Conservation (phyloP, 2,888 invertebrate species). For the Acleris cristana region DNA sequence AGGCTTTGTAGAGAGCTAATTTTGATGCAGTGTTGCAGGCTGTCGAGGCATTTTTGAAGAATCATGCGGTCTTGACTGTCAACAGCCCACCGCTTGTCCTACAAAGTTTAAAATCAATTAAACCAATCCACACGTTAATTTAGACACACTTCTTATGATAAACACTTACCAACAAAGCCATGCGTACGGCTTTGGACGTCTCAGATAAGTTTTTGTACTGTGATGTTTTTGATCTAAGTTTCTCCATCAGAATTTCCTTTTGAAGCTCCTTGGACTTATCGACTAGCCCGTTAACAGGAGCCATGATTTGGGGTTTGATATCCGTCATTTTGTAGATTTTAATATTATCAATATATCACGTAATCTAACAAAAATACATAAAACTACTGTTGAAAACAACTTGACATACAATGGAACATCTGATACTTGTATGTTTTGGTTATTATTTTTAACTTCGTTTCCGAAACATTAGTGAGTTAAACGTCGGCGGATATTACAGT, state of each 20-base stretch:
- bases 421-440: constrained; percentile 50
- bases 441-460: constrained; percentile 16
- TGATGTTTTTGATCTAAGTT: constrained; percentile 91
- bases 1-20: constrained; percentile 95
- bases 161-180: constrained; percentile 90
- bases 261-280: constrained; percentile 84
- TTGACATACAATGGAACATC: constrained; percentile 53
- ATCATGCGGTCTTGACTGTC: constrained; percentile 93
- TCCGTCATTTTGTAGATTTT: constrained; percentile 63
- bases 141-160: constrained; percentile 3
- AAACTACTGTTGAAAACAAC: constrained; percentile 47
- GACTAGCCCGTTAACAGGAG: constrained; percentile 60
- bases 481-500: neutral
- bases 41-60: constrained; percentile 95
- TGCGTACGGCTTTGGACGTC: constrained; percentile 93
- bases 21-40: constrained; percentile 96
- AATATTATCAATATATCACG: constrained; percentile 28
- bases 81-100: constrained; percentile 95
- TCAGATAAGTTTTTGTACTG: constrained; percentile 93
- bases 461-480: constrained; percentile 2
- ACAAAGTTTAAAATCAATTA: constrained; percentile 38
- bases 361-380: constrained; percentile 35
- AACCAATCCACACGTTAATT: constrained; percentile 12
- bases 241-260: constrained; percentile 95
- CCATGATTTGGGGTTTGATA: constrained; percentile 63